phyloP scores from a whole-genome alignment of 2,888 invertebrate species.

The Dryobota labecula region DNA sequence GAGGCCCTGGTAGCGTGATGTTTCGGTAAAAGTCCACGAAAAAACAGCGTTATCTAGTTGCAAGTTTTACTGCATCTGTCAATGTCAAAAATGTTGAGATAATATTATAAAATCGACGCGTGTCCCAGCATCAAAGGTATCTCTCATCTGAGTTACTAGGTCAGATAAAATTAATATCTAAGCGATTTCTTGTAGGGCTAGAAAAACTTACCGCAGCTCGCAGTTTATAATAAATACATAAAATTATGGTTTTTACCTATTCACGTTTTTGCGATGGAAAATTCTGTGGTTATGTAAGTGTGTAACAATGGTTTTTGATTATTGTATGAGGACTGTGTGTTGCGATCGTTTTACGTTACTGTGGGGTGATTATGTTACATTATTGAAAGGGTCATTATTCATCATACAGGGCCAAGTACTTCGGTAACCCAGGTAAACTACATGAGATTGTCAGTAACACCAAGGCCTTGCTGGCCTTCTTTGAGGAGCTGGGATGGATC shows the following conservation, averaged over 20 bases:
- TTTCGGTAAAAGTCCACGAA: slow-evolving; percentile 16
- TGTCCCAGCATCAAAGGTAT: slow-evolving; percentile 37
- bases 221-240: slow-evolving; percentile 13
- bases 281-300: slow-evolving; percentile 20
- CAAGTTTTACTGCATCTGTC: slow-evolving; percentile 25
- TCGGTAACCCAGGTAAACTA: no score
- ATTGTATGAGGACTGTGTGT: slow-evolving; percentile 12
- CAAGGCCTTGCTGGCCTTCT: no score
- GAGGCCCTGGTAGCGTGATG: background rate
- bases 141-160: slow-evolving; percentile 57
- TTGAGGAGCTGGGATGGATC: no score
- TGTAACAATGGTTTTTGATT: slow-evolving; percentile 26
- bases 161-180: slow-evolving; percentile 63
- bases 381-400: slow-evolving; percentile 11
- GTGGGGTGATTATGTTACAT: slow-evolving; percentile 12
- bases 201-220: slow-evolving; percentile 20
- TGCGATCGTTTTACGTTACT: slow-evolving; percentile 13
- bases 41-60: background rate
- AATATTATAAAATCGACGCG: slow-evolving; percentile 25
- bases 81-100: slow-evolving; percentile 37
- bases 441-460: no score
- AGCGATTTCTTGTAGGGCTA: slow-evolving; percentile 45
- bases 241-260: slow-evolving; percentile 6
- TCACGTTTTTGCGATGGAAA: slow-evolving; percentile 16
- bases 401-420: no score